A percentile compares a stretch with the other conserved stretches of the same genome.
Evolutionary conservation across 1,140 invertebrate genomes (phyloP).

Genomic region (Hypothenemus hampei): DNA sequence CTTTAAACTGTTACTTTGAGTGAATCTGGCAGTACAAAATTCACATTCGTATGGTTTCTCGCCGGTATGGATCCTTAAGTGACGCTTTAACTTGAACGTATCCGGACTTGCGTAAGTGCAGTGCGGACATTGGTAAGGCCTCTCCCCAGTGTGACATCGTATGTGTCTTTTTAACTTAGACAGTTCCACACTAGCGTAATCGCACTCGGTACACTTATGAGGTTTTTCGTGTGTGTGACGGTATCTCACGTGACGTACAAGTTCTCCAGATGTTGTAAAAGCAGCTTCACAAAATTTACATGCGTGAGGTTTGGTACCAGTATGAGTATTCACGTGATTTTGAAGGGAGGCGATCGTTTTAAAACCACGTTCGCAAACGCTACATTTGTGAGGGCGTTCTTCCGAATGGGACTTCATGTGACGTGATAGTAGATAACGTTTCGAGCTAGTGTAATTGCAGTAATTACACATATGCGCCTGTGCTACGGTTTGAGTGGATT

Average conservation of each 20-base stretch:
- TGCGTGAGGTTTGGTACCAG: slow-evolving; percentile 89
- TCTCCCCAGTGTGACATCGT: slow-evolving; percentile 85
- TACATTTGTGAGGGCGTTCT: slow-evolving; percentile 91
- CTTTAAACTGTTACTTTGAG: slow-evolving; percentile 93
- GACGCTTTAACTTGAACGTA: slow-evolving; percentile 94
- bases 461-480: slow-evolving; percentile 81
- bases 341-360: slow-evolving; percentile 90
- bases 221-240: slow-evolving; percentile 93
- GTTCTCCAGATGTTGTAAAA: slow-evolving; percentile 93
- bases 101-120: slow-evolving; percentile 97
- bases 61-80: slow-evolving; percentile 92
- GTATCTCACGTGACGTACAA: slow-evolving; percentile 88
- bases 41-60: slow-evolving; percentile 92
- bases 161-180: slow-evolving; percentile 91
- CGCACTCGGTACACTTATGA: slow-evolving; percentile 90
- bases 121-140: slow-evolving; percentile 85
- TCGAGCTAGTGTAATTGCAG: slow-evolving; percentile 85
- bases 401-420: slow-evolving; percentile 96
- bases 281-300: slow-evolving; percentile 91
- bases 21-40: slow-evolving; percentile 86
- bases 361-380: slow-evolving; percentile 90
- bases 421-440: slow-evolving; percentile 77
- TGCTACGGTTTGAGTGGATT: slow-evolving; percentile 59
- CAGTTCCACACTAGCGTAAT: slow-evolving; percentile 91
- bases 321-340: slow-evolving; percentile 96